Base-by-base conservation (phyloP, 1,140 invertebrate genomes). In the Hormaphis cornu region DNA sequence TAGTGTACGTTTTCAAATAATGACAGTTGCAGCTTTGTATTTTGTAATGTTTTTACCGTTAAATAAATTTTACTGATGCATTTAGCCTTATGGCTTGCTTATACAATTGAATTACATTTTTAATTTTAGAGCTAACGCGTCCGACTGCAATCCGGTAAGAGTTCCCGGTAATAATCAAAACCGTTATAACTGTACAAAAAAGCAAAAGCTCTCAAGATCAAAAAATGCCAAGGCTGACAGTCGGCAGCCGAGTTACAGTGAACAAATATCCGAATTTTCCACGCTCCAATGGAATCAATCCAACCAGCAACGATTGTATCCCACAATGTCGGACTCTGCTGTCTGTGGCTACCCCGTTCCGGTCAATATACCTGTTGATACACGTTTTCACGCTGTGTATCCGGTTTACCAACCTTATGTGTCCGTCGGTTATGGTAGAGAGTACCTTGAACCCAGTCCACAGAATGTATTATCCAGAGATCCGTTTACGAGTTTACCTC, bases 271-370 rank as follows among this genome's bases (percentile, higher is more conserved):
- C 0, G 54, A 70, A 40, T 70, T 70, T 33, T 61, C 56, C 7
- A 30, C 46, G 1, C 14, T 35, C 18, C 69, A 70, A 20, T 70
- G 69, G 69, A 70, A 70, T 54, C 56, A 58, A 35, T n/a, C 69
- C 44, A 53, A 77, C 77, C 16, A n/a, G n/a, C 80, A 81, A 52
- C 74, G 80, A 22, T 72, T 83, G 9, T 81, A 82, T 70, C 76
- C 82, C 16, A 76, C 81, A 3, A 78, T 80, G 71, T 80, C 81
- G 0, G 81, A 81, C 71, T 79, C 81, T 5, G 78, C 80, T 48
- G 78, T 81, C 16, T 80, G 79, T 48, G 80, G 79, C 63, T 83
- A 83, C 72, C 79, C 80, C 10, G 74, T 82, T 53, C 78, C 80
- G 5, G 24, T 71, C 16, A 56, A 71, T 37, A 81, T 80, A 26